Percentiles rank a stretch among this genome's conserved stretches.
Conservation (phyloP, 35 echinoderm and acorn worm genomes). For the Apostichopus japonicus region DNA sequence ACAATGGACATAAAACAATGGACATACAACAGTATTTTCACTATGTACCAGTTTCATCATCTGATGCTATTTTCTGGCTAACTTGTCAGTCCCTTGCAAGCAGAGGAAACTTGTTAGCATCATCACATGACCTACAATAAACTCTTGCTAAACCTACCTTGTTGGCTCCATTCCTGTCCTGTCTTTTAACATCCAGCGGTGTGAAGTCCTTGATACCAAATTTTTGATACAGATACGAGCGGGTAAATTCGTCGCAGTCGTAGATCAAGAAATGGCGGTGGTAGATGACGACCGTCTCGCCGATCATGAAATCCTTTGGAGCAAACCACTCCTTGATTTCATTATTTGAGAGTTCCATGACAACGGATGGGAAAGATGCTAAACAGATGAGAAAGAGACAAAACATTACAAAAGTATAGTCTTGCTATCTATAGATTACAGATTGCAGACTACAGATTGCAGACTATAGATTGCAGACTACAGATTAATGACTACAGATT, state of each 20-base stretch:
- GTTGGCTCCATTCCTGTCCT: conserved; percentile 32
- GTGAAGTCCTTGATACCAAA: conserved; percentile 75
- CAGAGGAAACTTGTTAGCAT: too few species aligned
- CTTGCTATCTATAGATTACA: too few species aligned
- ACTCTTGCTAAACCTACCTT: conserved; percentile 56
- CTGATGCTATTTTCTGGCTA: not conserved
- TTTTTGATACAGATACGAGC: conserved; percentile 67
- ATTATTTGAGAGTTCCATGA: conserved; percentile 93
- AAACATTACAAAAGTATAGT: too few species aligned
- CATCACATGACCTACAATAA: not conserved
- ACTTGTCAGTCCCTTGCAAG: not conserved
- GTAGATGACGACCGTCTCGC: conserved; percentile 85
- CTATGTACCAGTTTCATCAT: too few species aligned
- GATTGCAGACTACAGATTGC: too few species aligned
- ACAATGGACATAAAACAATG: too few species aligned
- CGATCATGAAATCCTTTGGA: conserved; percentile 84
- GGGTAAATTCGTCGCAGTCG: conserved; percentile 93
- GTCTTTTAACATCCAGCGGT: conserved; percentile 71
- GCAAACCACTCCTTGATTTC: conserved; percentile 96
- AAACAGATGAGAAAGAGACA: not conserved
- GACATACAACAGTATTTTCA: too few species aligned
- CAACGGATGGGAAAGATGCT: conserved; percentile 97
- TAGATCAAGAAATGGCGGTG: conserved; percentile 97
- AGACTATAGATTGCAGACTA: too few species aligned
- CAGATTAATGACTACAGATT: too few species aligned